phyloP scores from a whole-genome alignment of 2,888 invertebrate species.

The Pomacea canaliculata region DNA sequence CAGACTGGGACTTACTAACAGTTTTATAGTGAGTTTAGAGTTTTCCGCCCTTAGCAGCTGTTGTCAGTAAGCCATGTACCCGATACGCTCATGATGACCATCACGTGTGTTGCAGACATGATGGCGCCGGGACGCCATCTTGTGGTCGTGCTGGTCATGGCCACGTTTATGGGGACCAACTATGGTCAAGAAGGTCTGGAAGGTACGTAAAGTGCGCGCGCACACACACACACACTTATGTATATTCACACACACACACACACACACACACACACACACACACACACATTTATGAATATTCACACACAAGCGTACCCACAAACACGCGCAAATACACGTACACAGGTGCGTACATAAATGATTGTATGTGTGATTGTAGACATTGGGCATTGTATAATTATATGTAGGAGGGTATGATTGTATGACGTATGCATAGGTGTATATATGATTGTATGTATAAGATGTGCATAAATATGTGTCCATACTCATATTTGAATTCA shows the following conservation, averaged over 20 bases:
- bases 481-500: no score
- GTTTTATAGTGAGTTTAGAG: no score
- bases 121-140: constrained; percentile 22
- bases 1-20: no score
- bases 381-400: no score
- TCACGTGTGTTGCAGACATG: background rate
- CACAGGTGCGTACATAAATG: background rate
- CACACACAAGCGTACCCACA: background rate
- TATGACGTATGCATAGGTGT: no score
- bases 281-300: background rate
- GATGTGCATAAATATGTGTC: no score
- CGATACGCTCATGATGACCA: no score
- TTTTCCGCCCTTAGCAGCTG: no score
- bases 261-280: background rate
- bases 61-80: no score
- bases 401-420: no score
- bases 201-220: background rate
- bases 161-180: constrained; percentile 4
- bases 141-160: constrained; percentile 22
- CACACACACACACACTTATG: background rate
- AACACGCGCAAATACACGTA: background rate
- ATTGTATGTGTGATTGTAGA: no score
- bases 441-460: no score
- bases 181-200: constrained; percentile 14
- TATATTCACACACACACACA: background rate